Evolutionary conservation across 37 sponge, comb jelly and placozoan species (phyloP).

Genomic region (Dysidea cf. avara): DNA sequence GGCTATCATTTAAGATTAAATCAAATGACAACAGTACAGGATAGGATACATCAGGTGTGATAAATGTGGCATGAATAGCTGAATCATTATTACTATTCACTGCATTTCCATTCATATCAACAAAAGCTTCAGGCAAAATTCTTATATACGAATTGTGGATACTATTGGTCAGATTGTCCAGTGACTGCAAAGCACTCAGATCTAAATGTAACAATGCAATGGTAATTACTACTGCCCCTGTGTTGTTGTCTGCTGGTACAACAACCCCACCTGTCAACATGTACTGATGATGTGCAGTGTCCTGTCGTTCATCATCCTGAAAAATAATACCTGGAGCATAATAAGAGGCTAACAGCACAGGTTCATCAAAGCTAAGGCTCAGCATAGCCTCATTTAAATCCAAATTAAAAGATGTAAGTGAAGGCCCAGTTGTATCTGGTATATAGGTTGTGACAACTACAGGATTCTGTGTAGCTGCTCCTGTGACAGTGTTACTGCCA

Average conservation of each 20-base stretch:
- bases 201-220: conserved; percentile 31
- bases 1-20: conserved; percentile 71
- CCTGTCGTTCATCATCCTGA: too few relatives aligned
- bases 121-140: conserved; percentile 41
- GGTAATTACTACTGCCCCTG: conserved; percentile 16
- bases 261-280: too few relatives aligned
- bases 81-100: conserved; percentile 5
- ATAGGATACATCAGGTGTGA: conserved; percentile 33
- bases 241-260: conserved; percentile 22
- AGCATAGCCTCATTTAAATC: too few relatives aligned
- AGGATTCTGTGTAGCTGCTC: too few relatives aligned
- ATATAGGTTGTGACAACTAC: too few relatives aligned
- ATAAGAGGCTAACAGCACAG: too few relatives aligned
- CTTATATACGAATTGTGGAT: conserved; percentile 50
- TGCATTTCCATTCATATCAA: conserved; percentile 70
- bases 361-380: too few relatives aligned
- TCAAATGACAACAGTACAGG: conserved; percentile 76
- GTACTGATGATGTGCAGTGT: too few relatives aligned
- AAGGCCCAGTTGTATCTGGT: too few relatives aligned
- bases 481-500: too few relatives aligned
- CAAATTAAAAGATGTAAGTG: too few relatives aligned
- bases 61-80: conserved; percentile 32
- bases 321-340: too few relatives aligned
- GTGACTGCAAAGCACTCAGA: conserved; percentile 67
- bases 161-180: conserved; percentile 38